Percentiles rank a stretch among this genome's conserved stretches.
Conservation (phyloP, 2,888 invertebrate genomes). For the Cistogaster globosa region DNA sequence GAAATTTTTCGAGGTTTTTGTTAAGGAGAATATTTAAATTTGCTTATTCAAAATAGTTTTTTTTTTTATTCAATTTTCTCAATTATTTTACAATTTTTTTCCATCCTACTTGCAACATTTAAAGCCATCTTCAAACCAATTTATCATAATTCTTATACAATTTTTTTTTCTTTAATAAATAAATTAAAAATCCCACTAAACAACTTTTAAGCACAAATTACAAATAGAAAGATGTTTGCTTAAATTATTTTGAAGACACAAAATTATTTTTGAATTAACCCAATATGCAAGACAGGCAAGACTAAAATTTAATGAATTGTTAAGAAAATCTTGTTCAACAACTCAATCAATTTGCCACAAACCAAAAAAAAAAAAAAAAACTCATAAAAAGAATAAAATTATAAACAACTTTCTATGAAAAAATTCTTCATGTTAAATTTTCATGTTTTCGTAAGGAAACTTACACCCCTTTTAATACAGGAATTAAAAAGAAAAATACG, state of each 20-base stretch:
- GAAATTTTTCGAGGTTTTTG: too few species aligned
- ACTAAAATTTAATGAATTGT: slow-evolving; percentile 49
- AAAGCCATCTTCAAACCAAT: too few species aligned
- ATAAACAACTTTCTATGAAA: slow-evolving; percentile 22
- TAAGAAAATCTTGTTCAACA: slow-evolving; percentile 64
- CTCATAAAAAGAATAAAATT: slow-evolving; percentile 13
- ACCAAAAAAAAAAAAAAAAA: slow-evolving; percentile 5
- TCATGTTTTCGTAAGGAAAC: slow-evolving; percentile 24
- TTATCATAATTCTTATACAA: too few species aligned
- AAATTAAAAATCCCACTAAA: slow-evolving; percentile 19
- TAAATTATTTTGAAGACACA: slow-evolving; percentile 12
- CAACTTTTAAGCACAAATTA: slow-evolving; percentile 36
- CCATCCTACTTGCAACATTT: too few species aligned
- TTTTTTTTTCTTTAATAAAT: background rate
- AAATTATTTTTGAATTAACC: slow-evolving; percentile 42
- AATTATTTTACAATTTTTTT: too few species aligned
- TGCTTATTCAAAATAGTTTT: too few species aligned
- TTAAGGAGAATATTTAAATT: too few species aligned
- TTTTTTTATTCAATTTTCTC: too few species aligned
- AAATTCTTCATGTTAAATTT: slow-evolving; percentile 24
- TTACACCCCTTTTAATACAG: slow-evolving; percentile 42
- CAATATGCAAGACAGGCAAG: slow-evolving; percentile 25
- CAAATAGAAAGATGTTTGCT: slow-evolving; percentile 4
- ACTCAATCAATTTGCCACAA: slow-evolving; percentile 61
- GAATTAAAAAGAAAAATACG: background rate